phyloP scores from a whole-genome alignment of 2,113 vertebrate genomes.

The Ceyx cyanopectus region DNA sequence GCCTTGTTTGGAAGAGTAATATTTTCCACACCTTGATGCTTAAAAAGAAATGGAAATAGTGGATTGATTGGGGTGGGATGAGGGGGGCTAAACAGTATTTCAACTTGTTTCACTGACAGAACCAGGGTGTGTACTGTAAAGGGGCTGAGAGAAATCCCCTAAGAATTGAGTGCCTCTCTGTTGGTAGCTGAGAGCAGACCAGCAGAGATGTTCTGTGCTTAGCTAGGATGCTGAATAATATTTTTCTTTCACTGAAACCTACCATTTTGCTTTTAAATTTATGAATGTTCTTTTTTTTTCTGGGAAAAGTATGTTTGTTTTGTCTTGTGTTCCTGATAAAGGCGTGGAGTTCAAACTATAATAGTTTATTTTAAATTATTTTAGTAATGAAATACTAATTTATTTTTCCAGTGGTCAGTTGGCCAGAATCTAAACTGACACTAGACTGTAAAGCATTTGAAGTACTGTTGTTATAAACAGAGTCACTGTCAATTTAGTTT shows the following conservation, averaged over 20 bases:
- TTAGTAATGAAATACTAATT: conserved; percentile 10
- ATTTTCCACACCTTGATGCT: neutral
- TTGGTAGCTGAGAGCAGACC: neutral
- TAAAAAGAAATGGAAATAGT: neutral
- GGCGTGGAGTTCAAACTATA: neutral
- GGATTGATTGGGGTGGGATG: neutral
- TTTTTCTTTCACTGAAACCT: neutral
- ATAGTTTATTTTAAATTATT: conserved; percentile 21
- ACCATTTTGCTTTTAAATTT: neutral
- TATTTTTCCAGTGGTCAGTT: neutral
- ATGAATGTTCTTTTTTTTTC: neutral
- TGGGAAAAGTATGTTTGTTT: neutral
- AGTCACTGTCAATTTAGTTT: neutral
- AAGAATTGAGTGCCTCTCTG: neutral
- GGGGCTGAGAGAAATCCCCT: neutral
- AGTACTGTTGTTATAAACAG: conserved; percentile 3
- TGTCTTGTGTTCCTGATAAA: neutral
- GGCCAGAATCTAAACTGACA: neutral
- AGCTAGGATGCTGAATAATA: neutral
- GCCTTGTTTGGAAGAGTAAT: neutral
- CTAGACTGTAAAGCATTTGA: neutral
- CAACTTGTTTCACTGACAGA: neutral
- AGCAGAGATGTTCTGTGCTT: neutral
- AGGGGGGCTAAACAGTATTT: neutral
- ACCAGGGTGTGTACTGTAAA: neutral